Evolutionary conservation across 2,113 vertebrate genomes (phyloP).

Genomic region (Stercorarius parasiticus): DNA sequence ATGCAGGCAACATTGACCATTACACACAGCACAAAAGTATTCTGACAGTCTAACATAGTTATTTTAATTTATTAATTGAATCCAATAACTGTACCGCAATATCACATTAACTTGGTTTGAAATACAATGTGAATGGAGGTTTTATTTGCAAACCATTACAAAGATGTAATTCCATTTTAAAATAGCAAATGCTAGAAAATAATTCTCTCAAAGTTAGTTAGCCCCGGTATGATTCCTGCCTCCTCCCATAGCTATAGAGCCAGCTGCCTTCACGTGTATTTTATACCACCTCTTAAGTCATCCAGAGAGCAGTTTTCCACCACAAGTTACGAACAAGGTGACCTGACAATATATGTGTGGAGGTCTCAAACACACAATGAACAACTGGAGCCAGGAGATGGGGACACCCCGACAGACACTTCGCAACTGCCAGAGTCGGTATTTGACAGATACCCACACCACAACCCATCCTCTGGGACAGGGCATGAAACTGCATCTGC

Average conservation of each 20-base stretch:
- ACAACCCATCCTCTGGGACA: neutral
- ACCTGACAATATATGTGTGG: too few relatives aligned
- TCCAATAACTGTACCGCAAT: neutral
- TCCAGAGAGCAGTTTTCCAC: neutral
- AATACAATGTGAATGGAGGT: neutral
- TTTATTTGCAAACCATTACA: constrained; percentile 15
- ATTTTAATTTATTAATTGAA: neutral
- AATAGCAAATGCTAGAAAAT: neutral
- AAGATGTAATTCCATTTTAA: neutral
- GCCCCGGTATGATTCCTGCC: neutral
- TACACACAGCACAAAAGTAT: neutral
- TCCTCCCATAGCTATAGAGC: neutral
- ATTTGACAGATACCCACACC: neutral
- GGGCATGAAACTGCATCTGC: neutral
- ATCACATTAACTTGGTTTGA: neutral
- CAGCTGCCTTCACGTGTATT: neutral
- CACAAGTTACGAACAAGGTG: neutral
- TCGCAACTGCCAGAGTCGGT: accelerated
- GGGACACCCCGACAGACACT: neutral
- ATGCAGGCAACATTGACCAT: neutral
- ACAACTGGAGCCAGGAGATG: neutral
- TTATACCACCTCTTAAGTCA: neutral
- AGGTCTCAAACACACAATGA: neutral
- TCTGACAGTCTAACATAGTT: neutral
- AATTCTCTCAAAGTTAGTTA: neutral